These are phyloP conservation scores for Dryocosmus kuriphilus DNA, from an alignment of 2,888 invertebrate species.

Conservation along the genomic window DNA sequence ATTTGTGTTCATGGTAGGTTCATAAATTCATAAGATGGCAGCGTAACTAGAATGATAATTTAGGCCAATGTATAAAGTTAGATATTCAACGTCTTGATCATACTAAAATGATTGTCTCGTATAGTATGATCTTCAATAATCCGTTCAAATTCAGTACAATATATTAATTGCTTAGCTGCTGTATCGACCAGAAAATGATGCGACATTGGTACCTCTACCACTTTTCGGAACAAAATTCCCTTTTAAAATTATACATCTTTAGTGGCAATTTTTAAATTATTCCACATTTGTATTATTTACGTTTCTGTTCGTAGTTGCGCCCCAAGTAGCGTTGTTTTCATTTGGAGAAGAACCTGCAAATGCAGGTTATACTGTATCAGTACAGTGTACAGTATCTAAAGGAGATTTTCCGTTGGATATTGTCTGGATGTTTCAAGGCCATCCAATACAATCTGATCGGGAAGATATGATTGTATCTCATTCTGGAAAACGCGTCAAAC, in stretches of 20 bases:
- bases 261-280: not conserved
- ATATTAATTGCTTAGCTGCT: not conserved
- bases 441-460: slow-evolving; percentile 65
- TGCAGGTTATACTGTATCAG: slow-evolving; percentile 87
- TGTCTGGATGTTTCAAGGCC: slow-evolving; percentile 83
- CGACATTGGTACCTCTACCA: not conserved
- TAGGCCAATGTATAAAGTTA: no score
- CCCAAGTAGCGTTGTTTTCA: slow-evolving; percentile 85
- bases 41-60: not conserved
- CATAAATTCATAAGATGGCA: no score
- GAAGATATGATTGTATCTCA: slow-evolving; percentile 66
- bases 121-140: no score
- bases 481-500: slow-evolving; percentile 72
- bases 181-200: not conserved
- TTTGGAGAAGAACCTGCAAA: slow-evolving; percentile 87
- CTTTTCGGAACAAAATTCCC: not conserved
- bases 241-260: not conserved
- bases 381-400: slow-evolving; percentile 86
- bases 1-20: no score
- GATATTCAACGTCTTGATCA: no score
- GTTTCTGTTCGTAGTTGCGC: slow-evolving; percentile 80
- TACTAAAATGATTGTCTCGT: no score
- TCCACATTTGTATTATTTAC: not conserved
- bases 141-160: no score
- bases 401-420: slow-evolving; percentile 89